phyloP scores from a whole-genome alignment of 2,888 invertebrate species.

The Acanthosepion esculentum region DNA sequence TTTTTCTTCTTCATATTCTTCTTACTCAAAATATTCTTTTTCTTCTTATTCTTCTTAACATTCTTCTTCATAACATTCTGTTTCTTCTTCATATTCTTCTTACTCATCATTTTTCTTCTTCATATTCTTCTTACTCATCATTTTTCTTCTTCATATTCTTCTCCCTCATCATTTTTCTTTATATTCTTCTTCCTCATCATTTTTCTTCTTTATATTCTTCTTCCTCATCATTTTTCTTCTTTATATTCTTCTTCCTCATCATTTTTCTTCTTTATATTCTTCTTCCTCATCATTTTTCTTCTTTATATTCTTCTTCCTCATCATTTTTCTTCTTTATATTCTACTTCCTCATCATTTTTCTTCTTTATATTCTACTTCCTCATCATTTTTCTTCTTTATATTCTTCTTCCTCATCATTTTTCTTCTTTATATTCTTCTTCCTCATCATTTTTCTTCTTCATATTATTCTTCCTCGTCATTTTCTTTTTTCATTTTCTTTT shows the following conservation, averaged over 20 bases:
- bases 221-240: background rate
- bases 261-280: background rate
- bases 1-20: no score
- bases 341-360: background rate
- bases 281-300: background rate
- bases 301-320: background rate
- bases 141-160: background rate
- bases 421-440: no score
- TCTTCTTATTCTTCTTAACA: no score
- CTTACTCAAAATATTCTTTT: background rate
- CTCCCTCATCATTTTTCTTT: background rate
- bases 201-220: background rate
- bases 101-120: background rate
- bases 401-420: no score
- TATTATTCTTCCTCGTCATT: no score
- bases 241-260: background rate
- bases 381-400: no score
- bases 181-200: background rate
- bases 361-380: rapidly evolving
- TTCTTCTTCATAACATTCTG: background rate
- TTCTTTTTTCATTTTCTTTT: no score
- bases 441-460: no score
- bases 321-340: background rate
- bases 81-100: background rate
- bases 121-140: background rate